Evolutionary conservation across 2,113 vertebrate species (phyloP), one percentile per base, ranked within the genome.

Genomic region (Turdus rufiventris): DNA sequence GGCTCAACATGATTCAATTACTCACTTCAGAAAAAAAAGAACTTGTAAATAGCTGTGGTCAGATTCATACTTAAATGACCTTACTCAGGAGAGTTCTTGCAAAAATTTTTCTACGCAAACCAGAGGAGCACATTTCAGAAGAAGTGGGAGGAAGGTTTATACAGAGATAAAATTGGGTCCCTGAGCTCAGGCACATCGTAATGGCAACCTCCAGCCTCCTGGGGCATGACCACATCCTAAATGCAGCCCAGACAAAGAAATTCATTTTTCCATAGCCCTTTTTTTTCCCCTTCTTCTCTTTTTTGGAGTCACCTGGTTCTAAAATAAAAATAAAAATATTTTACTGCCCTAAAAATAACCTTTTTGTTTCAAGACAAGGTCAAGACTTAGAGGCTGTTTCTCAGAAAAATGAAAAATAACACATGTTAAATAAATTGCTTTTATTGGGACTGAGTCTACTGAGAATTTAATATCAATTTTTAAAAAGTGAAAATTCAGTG

Each of bases 401-500:
- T 93, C 70, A 90, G 88, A 60, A 94, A 85, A 94, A 94, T 71
- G 53, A 77, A 93, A 94, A 95, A 95, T 74, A 93, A 62, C 89
- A 82, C 48, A 89, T 95, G 81, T 63, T 67, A 94, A 95, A 96
- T 65, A 89, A 93, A 95, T 95, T 88, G 89, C 33, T 92, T 96
- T 77, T 80, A 85, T 56, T 66, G 31, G 42, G 45, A 82, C 50
- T 70, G 40, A 73, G 63, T 62, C 94, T 94, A 62, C 57, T 75
- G 82, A 93, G 48, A 89, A 92, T 91, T 85, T 68, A 87, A 94
- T 24, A 12, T 12, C 38, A 40, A 40, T 40, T 40, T 40, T 40
- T 40, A 34, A 89, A 34, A 87, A 78, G 38, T 31, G 29, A 94
- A 91, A 93, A 93, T 76, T 86, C 62, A 83, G 38, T 63, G 31